Base-by-base conservation (phyloP, 1,140 invertebrate genomes). In the Episyrphus balteatus region DNA sequence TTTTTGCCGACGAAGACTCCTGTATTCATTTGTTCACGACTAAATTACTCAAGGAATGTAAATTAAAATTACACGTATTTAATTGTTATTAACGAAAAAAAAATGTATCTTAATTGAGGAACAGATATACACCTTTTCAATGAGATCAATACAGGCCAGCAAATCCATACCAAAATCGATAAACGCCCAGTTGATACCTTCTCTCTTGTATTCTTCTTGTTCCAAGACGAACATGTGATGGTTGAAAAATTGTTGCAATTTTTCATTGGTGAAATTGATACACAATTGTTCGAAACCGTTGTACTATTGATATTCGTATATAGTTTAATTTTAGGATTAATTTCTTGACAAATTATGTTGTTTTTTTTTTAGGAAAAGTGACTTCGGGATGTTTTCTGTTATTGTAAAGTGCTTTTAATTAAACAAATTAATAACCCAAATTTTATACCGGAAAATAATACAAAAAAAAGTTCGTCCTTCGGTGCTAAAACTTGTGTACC, bases 181-280 rank as follows among this genome's bases (percentile, higher is more conserved):
- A 75, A 95, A 95, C 61, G 80, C 79, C 92, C 92, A 95, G 59
- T 86, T 78, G 73, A 96, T 94, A 62, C 88, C 88, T 74, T 95
- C 90, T 67, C 79, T 83, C 68, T 88, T 92, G 78, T 96, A 97
- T 68, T 96, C 92, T 76, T 93, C 89, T 84, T 94, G 90, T 74
- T 96, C 92, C 67, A 94, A 78, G 52, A 95, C 91, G 74, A 96
- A 95, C 92, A 95, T 95, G 82, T 93, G 88, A 75, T 95, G 91
- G 75, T 95, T 94, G 83, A 95, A 95, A 79, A 95, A 95, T 76
- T 95, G 91, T 76, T 95, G 92, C 51, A 95, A 80, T 76, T 93
- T 92, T 73, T 96, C 91, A 73, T 95, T 96, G 73, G 92, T 95
- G 75, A 94, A 95, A 81, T 97, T 96, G 84, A 98, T 98, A 79